Base-by-base conservation (phyloP, 2,888 invertebrate species). In the Magallana nippona region DNA sequence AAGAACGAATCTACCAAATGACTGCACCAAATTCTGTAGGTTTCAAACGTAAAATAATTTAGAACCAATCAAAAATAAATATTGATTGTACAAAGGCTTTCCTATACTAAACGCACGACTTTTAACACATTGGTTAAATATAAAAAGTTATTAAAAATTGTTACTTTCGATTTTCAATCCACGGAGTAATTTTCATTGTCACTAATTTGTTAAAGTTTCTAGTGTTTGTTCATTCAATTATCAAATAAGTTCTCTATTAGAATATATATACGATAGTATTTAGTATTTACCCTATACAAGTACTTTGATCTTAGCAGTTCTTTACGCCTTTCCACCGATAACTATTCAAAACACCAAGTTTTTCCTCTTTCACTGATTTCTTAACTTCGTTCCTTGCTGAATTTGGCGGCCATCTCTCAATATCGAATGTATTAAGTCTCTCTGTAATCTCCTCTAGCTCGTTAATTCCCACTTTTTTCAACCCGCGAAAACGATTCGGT, bases 331-430 rank as follows among this genome's bases (percentile, higher is more conserved):
- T 80, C 58, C 56, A 80, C 22, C 32, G 55, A 10, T 22, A 22
- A 32, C 80, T 80, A 58, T 80, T 80, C n/a, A 80, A 57, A 27
- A 62, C n/a, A 44, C 60, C 44, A 17, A 81, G 55, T 81, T 81
- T 57, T 10, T 62, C 62, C 17, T 32, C 57, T 55, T 57, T 22
- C 17, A 55, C 44, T 10, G 62, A 15, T 57, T 80, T 56, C 17
- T 32, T 19, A 19, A 55, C 22, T 58, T 57, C 55, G 15, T 57
- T 58, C 17, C 80, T n/a, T 27, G 80, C 80, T 15, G 82, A 82
- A 63, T 82, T 82, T 19, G 82, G 82, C 11, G 82, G 82, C 82
- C 82, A 82, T 71, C 82, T 71, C n/a, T 82, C 82, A 55, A 82
- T 82, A 22, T 82, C 71, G 17, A 62, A 82, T 17, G 44, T 60